A percentile compares a stretch with the other conserved stretches of the same genome.
phyloP scores from a whole-genome alignment of 2,888 invertebrate genomes.

The Julus scanicus region DNA sequence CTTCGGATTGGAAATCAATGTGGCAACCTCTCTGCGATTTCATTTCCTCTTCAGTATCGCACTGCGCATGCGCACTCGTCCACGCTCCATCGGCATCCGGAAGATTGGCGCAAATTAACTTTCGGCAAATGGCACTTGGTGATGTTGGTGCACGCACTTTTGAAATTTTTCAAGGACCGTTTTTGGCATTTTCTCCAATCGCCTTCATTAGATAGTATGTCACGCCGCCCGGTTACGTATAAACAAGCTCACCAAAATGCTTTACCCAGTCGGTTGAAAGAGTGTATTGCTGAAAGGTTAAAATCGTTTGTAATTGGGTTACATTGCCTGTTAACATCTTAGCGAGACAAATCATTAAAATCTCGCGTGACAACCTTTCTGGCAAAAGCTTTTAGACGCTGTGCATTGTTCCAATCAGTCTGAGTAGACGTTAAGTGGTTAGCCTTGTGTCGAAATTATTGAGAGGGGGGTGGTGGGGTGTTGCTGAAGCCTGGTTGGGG shows the following conservation, averaged over 20 bases:
- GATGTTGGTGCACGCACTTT: not conserved
- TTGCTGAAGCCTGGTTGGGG: not conserved
- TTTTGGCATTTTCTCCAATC: not conserved
- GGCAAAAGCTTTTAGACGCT: conserved; percentile 3
- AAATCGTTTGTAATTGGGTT: conserved; percentile 1
- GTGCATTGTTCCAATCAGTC: conserved; percentile 11
- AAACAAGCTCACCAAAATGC: not conserved
- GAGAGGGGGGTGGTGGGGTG: not conserved
- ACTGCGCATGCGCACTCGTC: not conserved
- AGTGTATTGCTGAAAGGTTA: not conserved
- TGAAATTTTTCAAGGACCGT: not conserved
- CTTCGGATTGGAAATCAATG: not conserved
- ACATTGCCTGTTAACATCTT: not conserved
- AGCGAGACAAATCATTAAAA: conserved; percentile 19
- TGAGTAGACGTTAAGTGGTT: conserved; percentile 11
- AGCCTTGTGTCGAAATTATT: not conserved
- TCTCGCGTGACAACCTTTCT: conserved; percentile 19
- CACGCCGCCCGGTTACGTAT: not conserved
- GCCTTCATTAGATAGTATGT: not conserved
- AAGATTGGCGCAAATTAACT: not conserved
- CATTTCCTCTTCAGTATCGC: not conserved
- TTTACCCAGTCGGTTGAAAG: not conserved
- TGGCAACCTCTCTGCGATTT: not conserved
- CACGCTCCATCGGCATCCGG: not conserved
- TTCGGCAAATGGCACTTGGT: not conserved